Evolutionary conservation across 2,113 vertebrate species (phyloP).

Genomic region (Dascyllus trimaculatus): DNA sequence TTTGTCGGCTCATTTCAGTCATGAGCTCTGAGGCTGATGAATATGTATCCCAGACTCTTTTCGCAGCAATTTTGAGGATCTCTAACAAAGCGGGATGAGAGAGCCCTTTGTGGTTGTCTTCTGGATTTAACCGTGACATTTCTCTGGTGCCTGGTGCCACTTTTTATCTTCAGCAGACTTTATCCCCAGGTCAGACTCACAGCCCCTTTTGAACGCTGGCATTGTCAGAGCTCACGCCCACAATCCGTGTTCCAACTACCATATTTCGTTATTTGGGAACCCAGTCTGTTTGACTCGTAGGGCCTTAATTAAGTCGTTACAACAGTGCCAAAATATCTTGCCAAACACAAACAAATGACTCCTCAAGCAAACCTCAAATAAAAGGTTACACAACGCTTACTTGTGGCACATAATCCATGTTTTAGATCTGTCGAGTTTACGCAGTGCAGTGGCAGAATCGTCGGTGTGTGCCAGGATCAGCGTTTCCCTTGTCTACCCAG

Average conservation of each 20-base stretch:
- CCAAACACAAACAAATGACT: slow-evolving; percentile 36
- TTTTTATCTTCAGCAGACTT: slow-evolving; percentile 66
- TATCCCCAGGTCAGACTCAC: slow-evolving; percentile 62
- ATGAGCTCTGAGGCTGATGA: slow-evolving; percentile 59
- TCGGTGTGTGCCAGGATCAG: slow-evolving; percentile 53
- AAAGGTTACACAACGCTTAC: slow-evolving; percentile 52
- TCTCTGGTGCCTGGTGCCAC: slow-evolving; percentile 60
- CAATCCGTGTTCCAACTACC: slow-evolving; percentile 21
- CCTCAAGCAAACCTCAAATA: slow-evolving; percentile 50
- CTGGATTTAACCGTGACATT: slow-evolving; percentile 75
- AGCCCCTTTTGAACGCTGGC: slow-evolving; percentile 47
- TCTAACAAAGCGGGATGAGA: slow-evolving; percentile 69
- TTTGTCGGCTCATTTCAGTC: slow-evolving; percentile 61
- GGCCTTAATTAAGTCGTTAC: slow-evolving; percentile 30
- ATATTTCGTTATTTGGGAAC: slow-evolving; percentile 27
- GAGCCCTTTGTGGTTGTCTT: slow-evolving; percentile 69
- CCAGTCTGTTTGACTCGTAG: slow-evolving; percentile 5
- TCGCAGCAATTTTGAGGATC: slow-evolving; percentile 50
- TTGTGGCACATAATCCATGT: slow-evolving; percentile 59
- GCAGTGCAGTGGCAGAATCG: slow-evolving; percentile 57
- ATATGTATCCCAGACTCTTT: slow-evolving; percentile 64
- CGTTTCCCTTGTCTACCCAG: slow-evolving; percentile 16
- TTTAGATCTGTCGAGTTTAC: slow-evolving; percentile 68
- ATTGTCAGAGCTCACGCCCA: slow-evolving; percentile 39
- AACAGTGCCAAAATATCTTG: slow-evolving; percentile 2